These are phyloP conservation scores for Meloidogyne exigua DNA, from an alignment of 1,140 invertebrate species.

Conservation along the genomic window DNA sequence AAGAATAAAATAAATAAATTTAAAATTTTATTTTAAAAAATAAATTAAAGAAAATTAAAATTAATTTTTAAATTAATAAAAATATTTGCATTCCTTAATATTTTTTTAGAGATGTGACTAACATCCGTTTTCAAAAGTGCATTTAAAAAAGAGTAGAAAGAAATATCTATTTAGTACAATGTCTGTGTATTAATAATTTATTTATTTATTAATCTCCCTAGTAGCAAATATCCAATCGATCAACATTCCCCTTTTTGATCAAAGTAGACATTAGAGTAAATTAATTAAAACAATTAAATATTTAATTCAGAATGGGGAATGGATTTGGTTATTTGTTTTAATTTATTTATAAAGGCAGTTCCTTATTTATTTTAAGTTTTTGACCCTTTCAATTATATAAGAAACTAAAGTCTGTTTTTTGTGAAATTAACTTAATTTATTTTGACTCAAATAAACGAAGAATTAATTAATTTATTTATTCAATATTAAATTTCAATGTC, in stretches of 20 bases:
- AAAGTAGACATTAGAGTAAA: neutral
- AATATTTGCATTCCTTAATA: neutral
- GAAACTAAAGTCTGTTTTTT: too few relatives aligned
- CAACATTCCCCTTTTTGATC: neutral
- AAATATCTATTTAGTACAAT: neutral
- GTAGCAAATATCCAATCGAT: neutral
- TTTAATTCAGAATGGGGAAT: too few relatives aligned
- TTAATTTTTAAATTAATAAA: neutral
- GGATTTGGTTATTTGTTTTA: too few relatives aligned
- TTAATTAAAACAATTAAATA: too few relatives aligned
- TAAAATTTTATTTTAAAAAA: neutral
- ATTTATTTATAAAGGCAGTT: too few relatives aligned
- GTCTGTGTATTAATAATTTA: neutral
- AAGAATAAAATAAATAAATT: neutral
- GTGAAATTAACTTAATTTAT: too few relatives aligned
- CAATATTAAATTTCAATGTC: too few relatives aligned
- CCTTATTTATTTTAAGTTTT: too few relatives aligned
- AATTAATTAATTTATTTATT: too few relatives aligned
- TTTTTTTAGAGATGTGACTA: neutral
- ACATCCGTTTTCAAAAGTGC: neutral
- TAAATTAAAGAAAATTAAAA: too few relatives aligned
- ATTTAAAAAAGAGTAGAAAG: neutral
- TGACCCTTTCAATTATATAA: too few relatives aligned
- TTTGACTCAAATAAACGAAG: too few relatives aligned
- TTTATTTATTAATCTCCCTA: neutral